These are phyloP conservation scores for Tipula lateralis DNA, from an alignment of 2,888 invertebrate species.

Conservation along the genomic window DNA sequence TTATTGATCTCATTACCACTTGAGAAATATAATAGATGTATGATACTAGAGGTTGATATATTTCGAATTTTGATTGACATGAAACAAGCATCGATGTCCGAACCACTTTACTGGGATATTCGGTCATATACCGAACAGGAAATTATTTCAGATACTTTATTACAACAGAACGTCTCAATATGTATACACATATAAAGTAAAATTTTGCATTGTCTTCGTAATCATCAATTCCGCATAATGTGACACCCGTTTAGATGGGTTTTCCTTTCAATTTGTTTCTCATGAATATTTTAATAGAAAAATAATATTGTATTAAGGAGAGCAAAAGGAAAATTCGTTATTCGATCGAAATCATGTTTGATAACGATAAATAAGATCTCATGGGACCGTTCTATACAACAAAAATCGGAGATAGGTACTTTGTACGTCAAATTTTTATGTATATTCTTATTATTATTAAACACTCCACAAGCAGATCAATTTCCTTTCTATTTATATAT, in stretches of 20 bases:
- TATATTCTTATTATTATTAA: constrained; percentile 28
- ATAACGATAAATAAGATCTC: constrained; percentile 47
- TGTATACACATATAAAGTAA: too few relatives aligned
- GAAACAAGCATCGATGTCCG: too few relatives aligned
- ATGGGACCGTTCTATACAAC: constrained; percentile 43
- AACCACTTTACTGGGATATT: too few relatives aligned
- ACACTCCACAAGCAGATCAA: constrained; percentile 20
- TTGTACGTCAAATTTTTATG: constrained; percentile 27
- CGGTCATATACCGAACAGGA: too few relatives aligned
- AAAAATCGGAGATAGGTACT: background rate
- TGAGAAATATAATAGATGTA: too few relatives aligned
- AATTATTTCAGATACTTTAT: too few relatives aligned
- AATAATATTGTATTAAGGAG: constrained; percentile 11
- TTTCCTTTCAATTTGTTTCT: constrained; percentile 24
- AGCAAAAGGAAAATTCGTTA: constrained; percentile 21
- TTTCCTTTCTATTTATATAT: background rate
- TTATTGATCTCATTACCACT: too few relatives aligned
- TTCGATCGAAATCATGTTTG: constrained; percentile 27
- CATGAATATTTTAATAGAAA: constrained; percentile 24
- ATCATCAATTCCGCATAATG: background rate
- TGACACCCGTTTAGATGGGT: constrained; percentile 2
- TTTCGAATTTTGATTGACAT: too few relatives aligned
- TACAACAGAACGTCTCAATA: too few relatives aligned
- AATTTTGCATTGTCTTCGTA: background rate
- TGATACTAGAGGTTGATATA: too few relatives aligned